These are phyloP conservation scores for Alentia gelatinosa DNA, from an alignment of 2,888 invertebrate genomes.

Conservation along the genomic window DNA sequence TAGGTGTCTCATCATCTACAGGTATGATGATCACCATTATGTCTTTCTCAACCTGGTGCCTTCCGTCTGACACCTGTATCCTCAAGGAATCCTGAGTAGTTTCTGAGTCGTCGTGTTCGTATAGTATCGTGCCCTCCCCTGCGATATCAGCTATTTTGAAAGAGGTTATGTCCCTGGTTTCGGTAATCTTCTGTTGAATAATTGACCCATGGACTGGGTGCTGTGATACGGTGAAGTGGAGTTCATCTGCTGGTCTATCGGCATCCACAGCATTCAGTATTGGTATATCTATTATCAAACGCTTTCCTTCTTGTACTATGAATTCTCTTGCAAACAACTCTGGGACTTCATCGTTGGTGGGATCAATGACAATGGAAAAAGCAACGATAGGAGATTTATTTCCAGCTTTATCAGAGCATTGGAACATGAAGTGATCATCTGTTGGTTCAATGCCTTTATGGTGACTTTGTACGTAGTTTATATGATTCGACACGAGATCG, in stretches of 20 bases:
- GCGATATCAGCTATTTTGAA: constrained; percentile 78
- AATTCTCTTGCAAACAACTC: constrained; percentile 77
- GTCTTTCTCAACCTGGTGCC: constrained; percentile 74
- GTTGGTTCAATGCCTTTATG: constrained; percentile 79
- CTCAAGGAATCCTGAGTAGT: constrained; percentile 77
- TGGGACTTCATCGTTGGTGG: constrained; percentile 80
- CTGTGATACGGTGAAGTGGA: constrained; percentile 74
- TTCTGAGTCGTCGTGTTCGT: constrained; percentile 80
- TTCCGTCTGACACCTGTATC: constrained; percentile 76
- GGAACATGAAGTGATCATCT: constrained; percentile 74
- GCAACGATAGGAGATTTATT: constrained; percentile 73
- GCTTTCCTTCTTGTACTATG: constrained; percentile 79
- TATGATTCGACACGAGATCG: constrained; percentile 72
- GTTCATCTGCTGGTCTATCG: constrained; percentile 76
- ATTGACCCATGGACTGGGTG: constrained; percentile 76
- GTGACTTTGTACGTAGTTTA: constrained; percentile 80
- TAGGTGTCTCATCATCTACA: constrained; percentile 80
- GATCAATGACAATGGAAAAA: constrained; percentile 75
- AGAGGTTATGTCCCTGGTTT: constrained; percentile 71
- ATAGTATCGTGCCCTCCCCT: constrained; percentile 72
- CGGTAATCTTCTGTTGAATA: constrained; percentile 74
- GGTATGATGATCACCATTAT: constrained; percentile 78
- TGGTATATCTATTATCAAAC: constrained; percentile 78
- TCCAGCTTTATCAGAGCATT: constrained; percentile 78
- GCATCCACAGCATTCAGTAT: constrained; percentile 78